Conservation (phyloP, 2,113 vertebrate genomes). For the Nesoenas mayeri region DNA sequence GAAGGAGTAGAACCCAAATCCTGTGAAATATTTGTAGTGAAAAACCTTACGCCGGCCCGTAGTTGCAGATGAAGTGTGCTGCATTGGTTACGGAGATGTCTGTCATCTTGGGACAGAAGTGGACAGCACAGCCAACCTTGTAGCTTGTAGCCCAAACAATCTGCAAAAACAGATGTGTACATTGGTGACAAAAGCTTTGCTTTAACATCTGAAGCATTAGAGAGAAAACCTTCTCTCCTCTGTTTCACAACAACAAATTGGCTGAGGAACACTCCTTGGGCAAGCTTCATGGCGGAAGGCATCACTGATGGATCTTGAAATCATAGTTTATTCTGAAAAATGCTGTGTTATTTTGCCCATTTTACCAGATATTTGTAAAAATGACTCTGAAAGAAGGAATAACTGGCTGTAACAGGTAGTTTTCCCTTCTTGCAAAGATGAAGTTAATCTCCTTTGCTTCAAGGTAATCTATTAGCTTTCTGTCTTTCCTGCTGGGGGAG, state of each 20-base stretch:
- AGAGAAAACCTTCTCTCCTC: neutral
- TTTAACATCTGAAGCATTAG: neutral
- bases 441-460: neutral
- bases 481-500: neutral
- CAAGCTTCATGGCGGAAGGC: neutral
- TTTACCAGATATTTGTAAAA: neutral
- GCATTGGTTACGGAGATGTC: neutral
- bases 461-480: neutral
- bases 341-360: neutral
- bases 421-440: neutral
- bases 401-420: neutral
- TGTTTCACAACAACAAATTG: neutral
- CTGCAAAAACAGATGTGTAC: constrained; percentile 31
- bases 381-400: neutral
- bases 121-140: constrained; percentile 71
- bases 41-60: constrained; percentile 63
- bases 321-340: neutral
- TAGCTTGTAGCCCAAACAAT: constrained; percentile 68
- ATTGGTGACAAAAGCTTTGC: neutral
- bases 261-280: neutral
- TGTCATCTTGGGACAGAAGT: neutral
- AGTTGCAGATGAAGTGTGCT: constrained; percentile 68
- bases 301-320: neutral
- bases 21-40: neutral
- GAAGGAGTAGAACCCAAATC: neutral